Conservation (phyloP, 1,140 invertebrate species). For the Drosophila truncata region DNA sequence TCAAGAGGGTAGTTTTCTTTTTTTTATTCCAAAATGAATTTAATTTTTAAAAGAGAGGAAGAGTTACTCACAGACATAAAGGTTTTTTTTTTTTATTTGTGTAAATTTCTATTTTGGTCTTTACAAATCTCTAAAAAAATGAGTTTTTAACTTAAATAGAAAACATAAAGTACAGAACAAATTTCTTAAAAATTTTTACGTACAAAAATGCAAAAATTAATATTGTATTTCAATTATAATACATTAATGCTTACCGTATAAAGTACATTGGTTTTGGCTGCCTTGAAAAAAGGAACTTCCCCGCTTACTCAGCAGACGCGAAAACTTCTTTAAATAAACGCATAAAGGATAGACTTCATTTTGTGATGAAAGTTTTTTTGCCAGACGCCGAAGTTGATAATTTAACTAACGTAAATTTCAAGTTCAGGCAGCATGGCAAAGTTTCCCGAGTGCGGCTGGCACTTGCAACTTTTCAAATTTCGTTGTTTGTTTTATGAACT, state of each 20-base stretch:
- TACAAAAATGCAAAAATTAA: not conserved
- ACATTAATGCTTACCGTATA: not conserved
- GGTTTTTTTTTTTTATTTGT: too few relatives aligned
- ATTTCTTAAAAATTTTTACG: too few relatives aligned
- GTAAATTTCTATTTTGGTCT: too few relatives aligned
- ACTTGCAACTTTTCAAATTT: constrained; percentile 71
- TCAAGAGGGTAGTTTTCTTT: not conserved
- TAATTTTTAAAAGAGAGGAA: not conserved
- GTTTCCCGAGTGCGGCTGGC: constrained; percentile 46
- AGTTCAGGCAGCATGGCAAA: constrained; percentile 58
- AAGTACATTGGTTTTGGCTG: not conserved
- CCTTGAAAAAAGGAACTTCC: not conserved
- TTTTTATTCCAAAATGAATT: not conserved
- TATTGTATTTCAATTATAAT: not conserved
- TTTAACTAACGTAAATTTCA: constrained; percentile 74
- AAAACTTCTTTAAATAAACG: constrained; percentile 27
- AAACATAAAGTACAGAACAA: too few relatives aligned
- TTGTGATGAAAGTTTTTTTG: constrained; percentile 44
- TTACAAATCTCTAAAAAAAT: too few relatives aligned
- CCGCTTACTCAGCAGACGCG: constrained; percentile 11
- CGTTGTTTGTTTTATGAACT: constrained; percentile 75
- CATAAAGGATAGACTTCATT: constrained; percentile 34
- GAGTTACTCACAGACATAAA: too few relatives aligned
- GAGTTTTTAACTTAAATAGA: too few relatives aligned
- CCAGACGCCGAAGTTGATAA: constrained; percentile 61